Percentiles rank a stretch among this genome's conserved stretches.
phyloP scores from a whole-genome alignment of 1,140 invertebrate genomes.

The Bombus superbus region DNA sequence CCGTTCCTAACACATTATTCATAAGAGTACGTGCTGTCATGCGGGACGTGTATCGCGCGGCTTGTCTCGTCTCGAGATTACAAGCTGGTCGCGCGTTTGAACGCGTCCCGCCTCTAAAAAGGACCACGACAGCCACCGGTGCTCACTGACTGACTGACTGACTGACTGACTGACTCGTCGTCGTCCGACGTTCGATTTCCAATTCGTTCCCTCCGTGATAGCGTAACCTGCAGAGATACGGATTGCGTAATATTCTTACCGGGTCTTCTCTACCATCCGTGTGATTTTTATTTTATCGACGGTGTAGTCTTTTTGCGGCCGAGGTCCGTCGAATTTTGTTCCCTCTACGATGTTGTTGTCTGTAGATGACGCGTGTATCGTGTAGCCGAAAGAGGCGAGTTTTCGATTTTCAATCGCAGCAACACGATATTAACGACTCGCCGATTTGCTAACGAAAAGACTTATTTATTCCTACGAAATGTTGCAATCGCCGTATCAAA shows the following conservation, averaged over 20 bases:
- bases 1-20: slow-evolving; percentile 45
- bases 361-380: too few species aligned
- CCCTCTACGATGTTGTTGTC: not conserved
- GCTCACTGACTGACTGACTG: not conserved
- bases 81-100: slow-evolving; percentile 32
- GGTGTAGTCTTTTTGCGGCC: not conserved
- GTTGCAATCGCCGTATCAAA: not conserved
- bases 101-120: slow-evolving; percentile 28
- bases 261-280: not conserved
- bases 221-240: not conserved
- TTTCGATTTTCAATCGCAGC: too few species aligned
- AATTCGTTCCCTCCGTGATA: not conserved
- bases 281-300: not conserved
- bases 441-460: too few species aligned
- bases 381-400: not conserved
- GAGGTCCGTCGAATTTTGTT: not conserved
- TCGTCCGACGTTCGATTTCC: not conserved
- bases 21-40: slow-evolving; percentile 42
- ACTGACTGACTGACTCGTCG: not conserved
- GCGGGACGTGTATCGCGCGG: slow-evolving; percentile 26
- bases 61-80: slow-evolving; percentile 51
- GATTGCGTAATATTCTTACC: not conserved
- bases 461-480: not conserved
- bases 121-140: slow-evolving; percentile 13
- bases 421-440: too few species aligned